phyloP scores from a whole-genome alignment of 2,113 vertebrate species.

The Perca fluviatilis region DNA sequence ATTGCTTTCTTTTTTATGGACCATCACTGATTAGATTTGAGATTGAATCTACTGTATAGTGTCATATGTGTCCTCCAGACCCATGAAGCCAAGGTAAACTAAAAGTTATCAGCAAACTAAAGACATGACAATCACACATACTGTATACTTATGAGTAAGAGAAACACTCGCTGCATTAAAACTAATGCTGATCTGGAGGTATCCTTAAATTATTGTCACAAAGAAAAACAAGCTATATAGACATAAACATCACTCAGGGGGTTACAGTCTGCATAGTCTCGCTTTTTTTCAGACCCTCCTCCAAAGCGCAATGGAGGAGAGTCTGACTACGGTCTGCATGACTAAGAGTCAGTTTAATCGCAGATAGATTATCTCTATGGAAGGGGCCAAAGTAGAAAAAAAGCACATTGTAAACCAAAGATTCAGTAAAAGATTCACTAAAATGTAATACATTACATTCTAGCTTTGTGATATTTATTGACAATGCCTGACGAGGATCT shows the following conservation, averaged over 20 bases:
- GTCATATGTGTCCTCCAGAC: conserved; percentile 23
- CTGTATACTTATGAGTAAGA: not conserved
- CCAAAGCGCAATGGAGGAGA: too few species aligned
- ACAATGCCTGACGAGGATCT: too few species aligned
- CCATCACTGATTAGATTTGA: conserved; percentile 25
- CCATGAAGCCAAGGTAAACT: not conserved
- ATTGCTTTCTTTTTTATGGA: not conserved
- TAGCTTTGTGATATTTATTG: not conserved
- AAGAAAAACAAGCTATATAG: too few species aligned
- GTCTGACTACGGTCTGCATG: too few species aligned
- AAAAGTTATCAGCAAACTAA: not conserved
- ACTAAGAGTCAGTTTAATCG: too few species aligned
- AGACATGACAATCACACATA: not conserved
- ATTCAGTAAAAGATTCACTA: not conserved
- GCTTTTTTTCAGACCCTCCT: too few species aligned
- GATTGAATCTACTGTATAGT: conserved; percentile 16
- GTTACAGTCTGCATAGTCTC: too few species aligned
- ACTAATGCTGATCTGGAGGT: not conserved
- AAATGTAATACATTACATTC: not conserved
- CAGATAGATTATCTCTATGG: not conserved
- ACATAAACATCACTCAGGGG: too few species aligned
- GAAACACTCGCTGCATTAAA: not conserved
- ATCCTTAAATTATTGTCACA: too few species aligned
- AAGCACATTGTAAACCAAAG: not conserved
- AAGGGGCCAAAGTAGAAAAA: not conserved